Base-by-base conservation (phyloP, 2,113 vertebrate species). In the Anguilla japonica region DNA sequence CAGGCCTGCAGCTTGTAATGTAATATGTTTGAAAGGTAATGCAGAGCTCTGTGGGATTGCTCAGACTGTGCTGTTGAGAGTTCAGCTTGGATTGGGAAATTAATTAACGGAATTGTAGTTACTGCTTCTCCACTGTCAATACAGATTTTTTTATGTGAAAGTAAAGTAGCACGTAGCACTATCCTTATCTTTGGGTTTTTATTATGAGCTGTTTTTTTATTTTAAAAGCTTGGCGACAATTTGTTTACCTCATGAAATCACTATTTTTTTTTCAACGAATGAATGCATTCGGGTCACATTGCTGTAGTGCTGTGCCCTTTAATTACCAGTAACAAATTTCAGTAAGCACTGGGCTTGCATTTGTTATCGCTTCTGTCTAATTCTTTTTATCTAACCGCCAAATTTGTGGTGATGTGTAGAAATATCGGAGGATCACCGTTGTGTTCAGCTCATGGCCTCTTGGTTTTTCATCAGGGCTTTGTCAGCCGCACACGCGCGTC, bases 381-480 rank as follows among this genome's bases (percentile, higher is more conserved):
- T 14, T 60, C 57, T 60, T 60, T 60, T 60, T 20, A 60, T 14
- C 43, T 46, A 60, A 60, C 57, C 15, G 57, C 57, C 57, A 14
- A 60, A 8, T 26, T 26, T 67, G 60, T 67, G 60, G 22, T 22
- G 20, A 67, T 26, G 22, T 67, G 60, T 67, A 53, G 50, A 11
- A 53, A 53, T 53, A 13, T 53, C 50, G 0, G 60, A 67, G 60
- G 3, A 16, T 14, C 56, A 67, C 18, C 11, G 0, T 14, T 26
- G 20, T 34, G 9, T 71, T 71, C 63, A 8, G 63, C 71, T 29
- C 1, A 0, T 13, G 26, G 71, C n/a, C 60, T 22, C 60, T 26
- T 20, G 9, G 22, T 53, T 34, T 13, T 56, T 83, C 43, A 46
- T 53, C 71, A 7, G 22, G 89, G 87, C 87, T 88, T 87, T 85